Evolutionary conservation across 1,140 invertebrate genomes (phyloP).

Genomic region (Hermatobates lingyangjiaoensis): DNA sequence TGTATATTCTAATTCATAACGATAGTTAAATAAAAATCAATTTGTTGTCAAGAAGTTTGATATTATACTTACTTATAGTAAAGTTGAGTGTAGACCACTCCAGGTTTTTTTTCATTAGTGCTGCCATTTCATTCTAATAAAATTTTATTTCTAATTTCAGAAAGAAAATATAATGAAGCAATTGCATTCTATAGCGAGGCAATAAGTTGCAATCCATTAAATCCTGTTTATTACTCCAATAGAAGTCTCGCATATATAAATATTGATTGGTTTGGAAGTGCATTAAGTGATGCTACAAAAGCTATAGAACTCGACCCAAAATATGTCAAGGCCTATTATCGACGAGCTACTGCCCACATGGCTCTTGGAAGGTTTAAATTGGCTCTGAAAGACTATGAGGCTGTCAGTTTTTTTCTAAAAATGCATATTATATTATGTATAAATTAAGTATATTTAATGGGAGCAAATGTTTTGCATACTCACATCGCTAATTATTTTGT

Average conservation of each 20-base stretch:
- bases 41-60: too few species aligned
- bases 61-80: too few species aligned
- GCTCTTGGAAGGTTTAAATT: constrained; percentile 92
- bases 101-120: too few species aligned
- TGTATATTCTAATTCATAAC: too few species aligned
- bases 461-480: too few species aligned
- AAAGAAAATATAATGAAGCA: constrained; percentile 72
- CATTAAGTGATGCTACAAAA: constrained; percentile 74
- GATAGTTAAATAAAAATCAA: too few species aligned
- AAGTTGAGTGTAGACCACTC: too few species aligned
- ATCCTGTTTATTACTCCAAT: constrained; percentile 82
- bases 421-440: not conserved
- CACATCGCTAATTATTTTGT: too few species aligned
- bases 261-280: constrained; percentile 84
- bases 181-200: constrained; percentile 81
- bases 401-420: constrained; percentile 34
- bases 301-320: constrained; percentile 74
- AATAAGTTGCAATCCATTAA: constrained; percentile 66
- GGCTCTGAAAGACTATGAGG: constrained; percentile 91
- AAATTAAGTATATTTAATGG: too few species aligned
- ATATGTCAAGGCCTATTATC: constrained; percentile 89
- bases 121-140: too few species aligned
- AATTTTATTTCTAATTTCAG: constrained; percentile 36
- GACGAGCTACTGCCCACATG: constrained; percentile 90
- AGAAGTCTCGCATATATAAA: constrained; percentile 86